Percentiles rank a stretch among this genome's conserved stretches.
phyloP scores from a whole-genome alignment of 2,113 vertebrate genomes.

The Patagioenas fasciata region DNA sequence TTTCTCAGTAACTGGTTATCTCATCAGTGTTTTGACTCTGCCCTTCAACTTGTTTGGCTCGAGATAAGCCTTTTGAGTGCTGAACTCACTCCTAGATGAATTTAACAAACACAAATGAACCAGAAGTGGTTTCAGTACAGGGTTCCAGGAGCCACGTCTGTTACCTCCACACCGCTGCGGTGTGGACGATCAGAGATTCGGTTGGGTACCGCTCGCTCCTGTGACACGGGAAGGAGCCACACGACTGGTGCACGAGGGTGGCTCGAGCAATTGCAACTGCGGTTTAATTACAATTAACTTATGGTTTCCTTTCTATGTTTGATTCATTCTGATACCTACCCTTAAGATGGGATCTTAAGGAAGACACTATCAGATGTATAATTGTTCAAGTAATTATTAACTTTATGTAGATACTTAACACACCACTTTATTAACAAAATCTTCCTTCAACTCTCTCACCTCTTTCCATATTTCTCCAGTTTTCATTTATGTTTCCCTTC shows the following conservation, averaged over 20 bases:
- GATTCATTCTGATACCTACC: not conserved
- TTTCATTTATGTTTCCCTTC: not conserved
- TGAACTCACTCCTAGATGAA: fast-evolving
- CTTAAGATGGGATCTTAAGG: not conserved
- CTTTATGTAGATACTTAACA: not conserved
- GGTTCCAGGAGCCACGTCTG: not conserved
- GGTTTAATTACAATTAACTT: not conserved
- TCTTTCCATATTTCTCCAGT: not conserved
- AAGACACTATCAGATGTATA: not conserved
- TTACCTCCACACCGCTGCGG: not conserved
- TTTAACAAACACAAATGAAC: too few species aligned
- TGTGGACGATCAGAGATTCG: not conserved
- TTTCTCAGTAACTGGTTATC: not conserved
- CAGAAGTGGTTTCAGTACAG: not conserved
- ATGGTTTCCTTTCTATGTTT: not conserved
- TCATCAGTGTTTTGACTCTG: not conserved
- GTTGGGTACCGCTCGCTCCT: not conserved
- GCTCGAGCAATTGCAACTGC: not conserved
- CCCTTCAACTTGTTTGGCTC: not conserved
- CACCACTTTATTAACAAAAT: not conserved
- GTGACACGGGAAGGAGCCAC: not conserved
- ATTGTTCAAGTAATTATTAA: not conserved
- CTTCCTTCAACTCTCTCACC: not conserved
- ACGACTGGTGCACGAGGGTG: too few species aligned
- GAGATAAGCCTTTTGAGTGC: not conserved